Conservation (phyloP, 2,797 vertebrate species). For the Melanotaenia boesemani region DNA sequence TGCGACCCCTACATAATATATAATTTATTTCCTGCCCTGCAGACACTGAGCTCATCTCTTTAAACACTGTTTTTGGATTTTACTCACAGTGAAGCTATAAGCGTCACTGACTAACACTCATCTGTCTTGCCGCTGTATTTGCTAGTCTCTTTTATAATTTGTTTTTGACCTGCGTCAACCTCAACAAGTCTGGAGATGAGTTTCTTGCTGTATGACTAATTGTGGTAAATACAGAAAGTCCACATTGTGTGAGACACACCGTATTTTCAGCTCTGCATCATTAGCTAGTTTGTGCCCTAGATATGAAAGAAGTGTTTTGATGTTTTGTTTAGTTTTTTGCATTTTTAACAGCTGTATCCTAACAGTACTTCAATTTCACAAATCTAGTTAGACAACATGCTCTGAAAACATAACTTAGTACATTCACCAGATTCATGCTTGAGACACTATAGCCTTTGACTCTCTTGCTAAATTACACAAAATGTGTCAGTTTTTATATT, state of each 20-base stretch:
- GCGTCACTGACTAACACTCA: background rate
- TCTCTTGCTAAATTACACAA: background rate
- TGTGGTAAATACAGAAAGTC: slow-evolving; percentile 20
- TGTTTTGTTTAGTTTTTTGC: no score
- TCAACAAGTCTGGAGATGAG: slow-evolving; percentile 4
- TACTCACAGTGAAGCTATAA: slow-evolving; percentile 4
- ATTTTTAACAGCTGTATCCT: no score
- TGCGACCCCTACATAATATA: slow-evolving; percentile 35
- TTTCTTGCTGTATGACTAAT: slow-evolving; percentile 18
- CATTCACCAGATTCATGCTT: background rate
- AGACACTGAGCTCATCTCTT: slow-evolving; percentile 25
- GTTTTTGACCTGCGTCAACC: slow-evolving; percentile 29
- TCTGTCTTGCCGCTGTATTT: background rate
- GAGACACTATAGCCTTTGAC: background rate
- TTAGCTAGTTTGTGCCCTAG: slow-evolving; percentile 4
- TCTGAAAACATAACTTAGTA: no score
- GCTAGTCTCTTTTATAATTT: slow-evolving; percentile 23
- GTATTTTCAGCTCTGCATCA: slow-evolving; percentile 8
- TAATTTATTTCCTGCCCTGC: slow-evolving; percentile 49
- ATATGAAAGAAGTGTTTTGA: background rate
- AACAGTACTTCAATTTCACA: no score
- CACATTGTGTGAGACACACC: background rate
- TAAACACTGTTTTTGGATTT: slow-evolving; percentile 26
- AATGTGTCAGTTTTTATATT: background rate
- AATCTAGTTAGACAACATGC: no score